Percentiles rank a stretch among this genome's conserved stretches.
Evolutionary conservation across 1,140 invertebrate species (phyloP).

Genomic region (Polypedilum pembai): DNA sequence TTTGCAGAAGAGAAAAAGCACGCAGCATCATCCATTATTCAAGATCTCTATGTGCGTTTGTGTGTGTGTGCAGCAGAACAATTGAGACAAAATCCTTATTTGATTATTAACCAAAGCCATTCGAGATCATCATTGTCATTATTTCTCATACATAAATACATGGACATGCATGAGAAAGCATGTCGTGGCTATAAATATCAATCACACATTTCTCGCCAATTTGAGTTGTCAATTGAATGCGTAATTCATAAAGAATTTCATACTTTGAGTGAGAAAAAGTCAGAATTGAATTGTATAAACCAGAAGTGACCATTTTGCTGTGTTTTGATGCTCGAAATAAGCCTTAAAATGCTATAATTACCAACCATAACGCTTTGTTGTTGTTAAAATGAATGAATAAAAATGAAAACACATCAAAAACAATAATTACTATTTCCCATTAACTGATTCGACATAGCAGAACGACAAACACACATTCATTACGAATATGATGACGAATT

Average conservation of each 20-base stretch:
- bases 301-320: not conserved
- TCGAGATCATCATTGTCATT: not conserved
- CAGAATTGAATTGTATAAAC: not conserved
- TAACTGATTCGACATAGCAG: not conserved
- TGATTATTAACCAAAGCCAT: not conserved
- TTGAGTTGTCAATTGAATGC: not conserved
- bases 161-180: not conserved
- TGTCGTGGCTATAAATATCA: not conserved
- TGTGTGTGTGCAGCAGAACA: not conserved
- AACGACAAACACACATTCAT: not conserved
- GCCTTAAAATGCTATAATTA: not conserved
- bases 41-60: not conserved
- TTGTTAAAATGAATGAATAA: not conserved
- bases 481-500: too few species aligned
- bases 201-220: not conserved
- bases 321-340: not conserved
- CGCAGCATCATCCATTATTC: not conserved
- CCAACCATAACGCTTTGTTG: not conserved
- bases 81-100: conserved; percentile 6
- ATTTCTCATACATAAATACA: not conserved
- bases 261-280: not conserved
- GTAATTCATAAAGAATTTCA: not conserved
- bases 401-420: not conserved
- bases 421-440: not conserved
- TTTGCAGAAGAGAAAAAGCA: not conserved